phyloP scores from a whole-genome alignment of 2,888 invertebrate species.

The Crossocerus cetratus region DNA sequence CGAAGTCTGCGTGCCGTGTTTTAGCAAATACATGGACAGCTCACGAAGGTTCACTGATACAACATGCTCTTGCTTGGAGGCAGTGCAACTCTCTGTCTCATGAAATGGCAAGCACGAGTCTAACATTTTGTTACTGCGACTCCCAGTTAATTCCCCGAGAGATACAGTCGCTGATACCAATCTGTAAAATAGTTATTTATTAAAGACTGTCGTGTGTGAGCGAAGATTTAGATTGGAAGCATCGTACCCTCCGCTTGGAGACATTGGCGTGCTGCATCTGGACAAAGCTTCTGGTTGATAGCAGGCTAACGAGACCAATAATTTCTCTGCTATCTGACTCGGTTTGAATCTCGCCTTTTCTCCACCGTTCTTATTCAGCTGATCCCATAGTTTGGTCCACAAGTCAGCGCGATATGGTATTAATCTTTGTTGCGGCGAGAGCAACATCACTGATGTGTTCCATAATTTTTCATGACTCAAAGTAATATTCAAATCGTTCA shows the following conservation, averaged over 20 bases:
- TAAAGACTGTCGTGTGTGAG: background rate
- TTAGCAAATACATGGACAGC: conserved; percentile 89
- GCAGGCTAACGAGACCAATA: conserved; percentile 88
- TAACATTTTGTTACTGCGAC: conserved; percentile 69
- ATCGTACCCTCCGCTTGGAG: conserved; percentile 82
- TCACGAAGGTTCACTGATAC: conserved; percentile 93
- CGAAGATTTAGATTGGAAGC: conserved; percentile 1
- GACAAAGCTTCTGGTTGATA: conserved; percentile 93
- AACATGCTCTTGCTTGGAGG: conserved; percentile 92
- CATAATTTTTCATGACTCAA: conserved; percentile 87
- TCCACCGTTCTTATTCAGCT: conserved; percentile 81
- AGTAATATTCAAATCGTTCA: conserved; percentile 81
- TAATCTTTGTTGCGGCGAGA: conserved; percentile 90
- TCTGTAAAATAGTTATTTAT: conserved; percentile 20
- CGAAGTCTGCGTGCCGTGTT: conserved; percentile 78
- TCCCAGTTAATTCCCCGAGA: conserved; percentile 70
- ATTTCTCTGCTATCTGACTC: conserved; percentile 86
- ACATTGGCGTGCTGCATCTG: conserved; percentile 90
- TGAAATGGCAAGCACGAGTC: conserved; percentile 83
- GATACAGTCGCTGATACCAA: conserved; percentile 64
- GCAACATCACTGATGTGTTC: conserved; percentile 89
- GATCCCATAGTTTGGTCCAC: conserved; percentile 90
- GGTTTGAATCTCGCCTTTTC: conserved; percentile 83
- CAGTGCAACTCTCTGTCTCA: conserved; percentile 91
- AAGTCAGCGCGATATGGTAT: conserved; percentile 89